Percentiles rank a stretch among this genome's conserved stretches.
Conservation (phyloP, 2,797 vertebrate species). For the Phalloptychus januarius region DNA sequence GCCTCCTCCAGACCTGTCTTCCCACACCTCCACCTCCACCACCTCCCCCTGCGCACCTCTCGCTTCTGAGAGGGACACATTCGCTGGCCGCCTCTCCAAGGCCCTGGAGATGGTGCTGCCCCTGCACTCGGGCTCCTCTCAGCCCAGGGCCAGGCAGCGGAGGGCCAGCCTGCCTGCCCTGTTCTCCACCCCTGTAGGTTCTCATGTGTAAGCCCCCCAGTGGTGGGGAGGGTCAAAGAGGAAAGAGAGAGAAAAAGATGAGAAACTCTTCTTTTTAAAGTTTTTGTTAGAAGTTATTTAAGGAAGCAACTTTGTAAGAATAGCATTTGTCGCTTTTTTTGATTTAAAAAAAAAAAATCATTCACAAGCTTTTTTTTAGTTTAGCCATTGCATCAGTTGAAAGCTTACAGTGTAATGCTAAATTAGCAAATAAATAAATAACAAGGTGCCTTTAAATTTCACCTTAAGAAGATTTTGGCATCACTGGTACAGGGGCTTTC, state of each 20-base stretch:
- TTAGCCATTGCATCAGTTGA: neutral
- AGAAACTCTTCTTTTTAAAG: neutral
- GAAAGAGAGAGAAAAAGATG: conserved; percentile 24
- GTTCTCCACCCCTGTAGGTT: conserved; percentile 97
- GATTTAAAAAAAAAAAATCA: too few relatives aligned
- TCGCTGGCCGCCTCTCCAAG: conserved; percentile 95
- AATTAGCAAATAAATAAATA: neutral
- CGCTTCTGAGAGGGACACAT: conserved; percentile 89
- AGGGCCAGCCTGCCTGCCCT: conserved; percentile 97
- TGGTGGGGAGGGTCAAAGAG: conserved; percentile 58
- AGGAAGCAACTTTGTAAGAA: neutral
- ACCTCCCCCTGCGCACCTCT: conserved; percentile 80
- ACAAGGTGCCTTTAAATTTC: neutral
- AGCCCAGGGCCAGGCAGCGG: conserved; percentile 87
- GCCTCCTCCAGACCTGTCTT: conserved; percentile 87
- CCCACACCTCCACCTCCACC: conserved; percentile 74
- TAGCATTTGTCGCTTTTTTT: neutral
- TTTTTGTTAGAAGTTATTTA: too few relatives aligned
- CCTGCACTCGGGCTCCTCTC: conserved; percentile 88
- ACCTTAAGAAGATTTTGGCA: neutral
- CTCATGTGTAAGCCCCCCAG: conserved; percentile 37
- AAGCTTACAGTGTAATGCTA: neutral
- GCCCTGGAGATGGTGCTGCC: conserved; percentile 96
- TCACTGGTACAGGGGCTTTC: neutral
- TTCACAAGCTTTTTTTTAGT: neutral